Base-by-base conservation (phyloP, 2,797 vertebrate species). In the Heliangelus exortis region DNA sequence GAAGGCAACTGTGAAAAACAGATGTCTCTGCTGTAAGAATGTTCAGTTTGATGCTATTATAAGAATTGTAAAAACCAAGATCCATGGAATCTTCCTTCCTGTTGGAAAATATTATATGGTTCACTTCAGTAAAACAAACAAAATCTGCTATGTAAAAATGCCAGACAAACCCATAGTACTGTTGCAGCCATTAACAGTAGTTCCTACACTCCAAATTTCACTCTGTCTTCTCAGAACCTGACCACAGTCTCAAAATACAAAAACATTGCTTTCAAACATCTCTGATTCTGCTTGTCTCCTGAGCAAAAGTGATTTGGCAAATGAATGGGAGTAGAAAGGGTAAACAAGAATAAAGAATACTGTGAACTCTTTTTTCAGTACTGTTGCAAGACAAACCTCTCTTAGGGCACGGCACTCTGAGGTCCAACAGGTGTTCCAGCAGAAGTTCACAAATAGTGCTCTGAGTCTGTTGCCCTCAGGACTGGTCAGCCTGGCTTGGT, bases 1-100 rank as follows among this genome's bases (percentile, higher is more conserved):
- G 92, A 96, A 94, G 84, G 92, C 43, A 1, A 90, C 84, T 90
- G 90, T 85, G 88, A 93, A 94, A 92, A 95, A 94, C 93, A 93
- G 93, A 92, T 90, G 88, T 94, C 90, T 93, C 54, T 89, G 86
- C 86, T 84, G 54, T 84, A 92, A 92, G 67, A 90, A 89, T 83
- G 82, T 75, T 94, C 89, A 89, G 75, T 90, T 84, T 83, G 81
- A 89, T 87, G 89, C 84, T 96, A 90, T 90, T 92, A 81, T 53
- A 95, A 82, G 83, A 86, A 95, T 72, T 86, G 81, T 31, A 80
- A 90, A 88, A 90, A 51, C 1, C n/a, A 82, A 86, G 83, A 90
- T 87, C 33, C 84, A 84, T 21, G 54, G 74, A 90, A 90, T 57
- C 75, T 83, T 94, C 57, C 71, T 87, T 94, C 68, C 81, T 90